Base-by-base conservation (phyloP, 2,888 invertebrate species). In the Hypselothyrea guttata region DNA sequence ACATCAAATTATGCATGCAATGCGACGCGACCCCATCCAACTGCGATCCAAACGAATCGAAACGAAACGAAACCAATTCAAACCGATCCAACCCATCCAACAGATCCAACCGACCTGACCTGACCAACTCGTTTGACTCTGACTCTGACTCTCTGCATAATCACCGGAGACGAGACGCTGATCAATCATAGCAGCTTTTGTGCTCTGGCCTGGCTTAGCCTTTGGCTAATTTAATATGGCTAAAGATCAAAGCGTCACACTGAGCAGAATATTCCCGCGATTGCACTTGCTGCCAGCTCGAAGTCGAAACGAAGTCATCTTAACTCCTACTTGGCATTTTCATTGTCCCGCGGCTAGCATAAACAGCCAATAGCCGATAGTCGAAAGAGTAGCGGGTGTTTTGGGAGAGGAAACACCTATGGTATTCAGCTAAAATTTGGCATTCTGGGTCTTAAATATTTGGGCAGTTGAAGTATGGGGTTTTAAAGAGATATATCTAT, bases 171-270 rank as follows among this genome's bases (percentile, higher is more conserved):
- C 84, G 75, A 72, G n/a, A 72, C 63, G 55, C 75, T 67, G 83
- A 84, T 83, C 83, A 83, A 83, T 83, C 83, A 83, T 69, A 79
- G 60, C 45, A 18, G 18, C 11, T 2, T 22, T 45, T n/a, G 28
- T 7, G 48, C 27, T 40, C 31, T 33, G 31, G 53, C 13, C 31
- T 40, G 33, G 59, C 61, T 60, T 69, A 67, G 75, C 64, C 78
- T 84, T 70, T 81, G 75, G 82, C 71, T 86, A 86, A 86, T 81
- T 86, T 81, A 81, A 81, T 81, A 81, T 86, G 84, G 84, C 82
- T 81, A 86, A 81, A 81, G 81, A 81, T 86, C 84, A 86, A 74
- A 46, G 62, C 63, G 69, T 71, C 69, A 67, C 83, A 71, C 69
- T 67, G 60, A 12, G 13, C 5, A 69, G 72, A 73, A 77, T 76